Percentiles rank a stretch among this genome's conserved stretches.
These are phyloP conservation scores for Cynaeus angustus DNA, from an alignment of 2,888 invertebrate species.

Conservation along the genomic window DNA sequence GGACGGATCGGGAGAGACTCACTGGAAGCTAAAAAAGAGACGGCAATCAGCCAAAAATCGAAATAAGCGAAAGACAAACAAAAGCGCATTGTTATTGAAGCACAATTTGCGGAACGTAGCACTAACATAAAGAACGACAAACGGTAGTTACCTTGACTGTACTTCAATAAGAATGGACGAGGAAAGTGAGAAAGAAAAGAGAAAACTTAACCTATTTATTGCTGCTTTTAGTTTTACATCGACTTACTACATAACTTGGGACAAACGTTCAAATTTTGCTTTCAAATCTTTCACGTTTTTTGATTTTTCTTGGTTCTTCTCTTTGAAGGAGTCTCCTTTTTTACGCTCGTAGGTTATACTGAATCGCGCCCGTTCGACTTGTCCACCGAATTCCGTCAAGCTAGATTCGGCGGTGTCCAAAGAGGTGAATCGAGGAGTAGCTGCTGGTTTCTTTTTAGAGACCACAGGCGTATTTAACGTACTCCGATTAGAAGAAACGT, in stretches of 20 bases:
- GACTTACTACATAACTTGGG: not conserved
- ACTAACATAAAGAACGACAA: slow-evolving; percentile 12
- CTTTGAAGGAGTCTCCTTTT: slow-evolving; percentile 20
- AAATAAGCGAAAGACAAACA: slow-evolving; percentile 26
- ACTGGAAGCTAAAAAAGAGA: slow-evolving; percentile 51
- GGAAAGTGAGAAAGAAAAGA: not conserved
- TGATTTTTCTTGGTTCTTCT: slow-evolving; percentile 9
- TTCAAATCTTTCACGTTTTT: slow-evolving; percentile 25
- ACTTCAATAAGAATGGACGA: slow-evolving; percentile 30
- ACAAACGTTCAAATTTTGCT: slow-evolving; percentile 19
- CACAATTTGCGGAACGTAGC: slow-evolving; percentile 19
- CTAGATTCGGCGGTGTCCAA: not conserved
- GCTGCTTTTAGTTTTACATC: slow-evolving; percentile 4
- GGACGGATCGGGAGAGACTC: slow-evolving; percentile 71
- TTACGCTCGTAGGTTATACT: slow-evolving; percentile 25
- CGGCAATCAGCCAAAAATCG: not conserved
- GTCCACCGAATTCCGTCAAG: slow-evolving; percentile 30
- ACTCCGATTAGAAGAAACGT: slow-evolving; percentile 9
- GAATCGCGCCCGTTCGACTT: slow-evolving; percentile 23
- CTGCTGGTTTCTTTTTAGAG: slow-evolving; percentile 28
- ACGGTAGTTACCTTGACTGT: slow-evolving; percentile 22
- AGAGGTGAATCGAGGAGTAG: slow-evolving; percentile 14
- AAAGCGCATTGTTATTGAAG: slow-evolving; percentile 42
- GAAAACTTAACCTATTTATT: slow-evolving; percentile 38
- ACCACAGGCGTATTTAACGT: not conserved